These are phyloP conservation scores for Diaperis boleti DNA, from an alignment of 2,888 invertebrate genomes.

Conservation along the genomic window DNA sequence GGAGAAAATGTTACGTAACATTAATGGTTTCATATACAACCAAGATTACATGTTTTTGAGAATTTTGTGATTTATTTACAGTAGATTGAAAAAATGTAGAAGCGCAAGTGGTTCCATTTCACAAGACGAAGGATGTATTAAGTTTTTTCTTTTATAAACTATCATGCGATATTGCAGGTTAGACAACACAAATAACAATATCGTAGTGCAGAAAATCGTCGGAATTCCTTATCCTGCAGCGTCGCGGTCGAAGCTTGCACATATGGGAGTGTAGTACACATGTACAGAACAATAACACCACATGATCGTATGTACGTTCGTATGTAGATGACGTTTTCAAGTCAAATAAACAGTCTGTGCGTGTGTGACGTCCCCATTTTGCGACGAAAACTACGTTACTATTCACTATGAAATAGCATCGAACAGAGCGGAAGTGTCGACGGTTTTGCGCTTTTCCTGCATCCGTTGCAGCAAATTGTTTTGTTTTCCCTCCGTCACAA, in stretches of 20 bases:
- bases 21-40: too few relatives aligned
- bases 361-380: constrained; percentile 33
- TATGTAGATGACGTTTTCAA: constrained; percentile 34
- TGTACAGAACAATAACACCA: constrained; percentile 17
- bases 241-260: constrained; percentile 1
- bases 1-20: too few relatives aligned
- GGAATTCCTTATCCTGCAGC: not conserved
- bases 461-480: constrained; percentile 21
- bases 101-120: too few relatives aligned
- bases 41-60: too few relatives aligned
- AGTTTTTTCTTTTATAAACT: too few relatives aligned
- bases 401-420: not conserved
- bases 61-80: too few relatives aligned
- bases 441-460: constrained; percentile 34
- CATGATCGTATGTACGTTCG: constrained; percentile 35
- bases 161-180: constrained; percentile 3
- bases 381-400: constrained; percentile 17
- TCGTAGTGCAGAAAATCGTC: constrained; percentile 10
- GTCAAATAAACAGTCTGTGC: constrained; percentile 30
- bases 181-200: constrained; percentile 33
- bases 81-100: too few relatives aligned
- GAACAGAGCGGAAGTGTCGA: constrained; percentile 32
- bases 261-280: constrained; percentile 5
- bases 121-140: too few relatives aligned
- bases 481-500: constrained; percentile 3